These are phyloP conservation scores for Drosophila mayaguana DNA, from an alignment of 2,888 invertebrate genomes.

Conservation along the genomic window DNA sequence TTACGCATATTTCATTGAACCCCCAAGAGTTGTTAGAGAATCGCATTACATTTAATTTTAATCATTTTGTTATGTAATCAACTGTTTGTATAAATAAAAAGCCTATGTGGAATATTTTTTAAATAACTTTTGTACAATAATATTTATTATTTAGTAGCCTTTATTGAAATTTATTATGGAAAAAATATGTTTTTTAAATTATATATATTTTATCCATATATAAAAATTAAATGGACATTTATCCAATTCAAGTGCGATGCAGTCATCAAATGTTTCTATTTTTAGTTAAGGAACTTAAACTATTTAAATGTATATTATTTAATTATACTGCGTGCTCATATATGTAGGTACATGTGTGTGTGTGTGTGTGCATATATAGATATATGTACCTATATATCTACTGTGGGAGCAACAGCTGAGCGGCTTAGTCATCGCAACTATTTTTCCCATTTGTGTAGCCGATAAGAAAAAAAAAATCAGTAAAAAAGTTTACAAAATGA, in stretches of 20 bases:
- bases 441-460: conserved; percentile 20
- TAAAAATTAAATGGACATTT: background rate
- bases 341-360: background rate
- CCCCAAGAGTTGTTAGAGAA: background rate
- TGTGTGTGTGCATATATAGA: background rate
- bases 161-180: no score
- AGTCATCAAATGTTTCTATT: conserved; percentile 3
- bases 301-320: conserved; percentile 6
- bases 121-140: no score
- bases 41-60: background rate
- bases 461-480: conserved; percentile 30
- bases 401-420: conserved; percentile 14
- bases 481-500: background rate
- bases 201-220: no score
- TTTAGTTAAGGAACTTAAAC: conserved; percentile 3
- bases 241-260: background rate
- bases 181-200: no score
- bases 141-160: no score
- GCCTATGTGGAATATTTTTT: no score
- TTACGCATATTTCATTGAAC: background rate
- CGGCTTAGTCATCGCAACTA: conserved; percentile 30
- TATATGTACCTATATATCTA: background rate
- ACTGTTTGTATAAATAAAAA: background rate
- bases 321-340: conserved; percentile 17
- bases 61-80: background rate